Evolutionary conservation across 2,888 invertebrate genomes (phyloP), one percentile per base, ranked within the genome.

Genomic region (Chesias legatella): DNA sequence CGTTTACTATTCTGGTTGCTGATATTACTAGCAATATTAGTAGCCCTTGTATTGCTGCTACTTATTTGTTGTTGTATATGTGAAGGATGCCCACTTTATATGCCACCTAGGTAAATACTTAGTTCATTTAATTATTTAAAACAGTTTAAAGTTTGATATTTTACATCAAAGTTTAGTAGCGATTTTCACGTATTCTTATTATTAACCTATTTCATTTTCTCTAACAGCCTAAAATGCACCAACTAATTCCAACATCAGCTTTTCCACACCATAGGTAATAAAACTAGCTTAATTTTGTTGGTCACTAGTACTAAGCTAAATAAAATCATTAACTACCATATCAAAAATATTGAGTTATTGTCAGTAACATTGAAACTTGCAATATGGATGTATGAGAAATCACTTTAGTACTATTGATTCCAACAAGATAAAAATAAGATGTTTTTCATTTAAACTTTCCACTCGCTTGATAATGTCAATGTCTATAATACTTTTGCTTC

Each of bases 11-110:
- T 94, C 65, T 96, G 96, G 96, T 73, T 96, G 10, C 80, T 96
- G 34, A 92, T 96, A 53, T 76, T 95, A 8, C 75, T 96, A 47
- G 93, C 94, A 31, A 89, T 96, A 17, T 75, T 96, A 46, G 91
- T 95, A 53, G 90, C 95, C 0, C 62, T 95, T 17, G 91, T 93
- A 7, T 89, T 94, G 51, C 77, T 94, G 42, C 89, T 92, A 35
- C 84, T 95, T 32, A 91, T 96, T 48, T 89, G 94, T 44, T 96
- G 96, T 77, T 95, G 95, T 66, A 92, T 95, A 51, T 95, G 95
- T 67, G 93, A 94, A 58, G 93, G 94, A 62, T 95, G 95, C 66
- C 95, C 95, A n/a, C 90, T 95, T 34, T 95, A 94, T 61, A 92
- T 92, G 80, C 93, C 93, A 35, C 91, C 93, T 34, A 92, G 94